Evolutionary conservation across 2,888 invertebrate species (phyloP).

Genomic region (Trichacis sp.): DNA sequence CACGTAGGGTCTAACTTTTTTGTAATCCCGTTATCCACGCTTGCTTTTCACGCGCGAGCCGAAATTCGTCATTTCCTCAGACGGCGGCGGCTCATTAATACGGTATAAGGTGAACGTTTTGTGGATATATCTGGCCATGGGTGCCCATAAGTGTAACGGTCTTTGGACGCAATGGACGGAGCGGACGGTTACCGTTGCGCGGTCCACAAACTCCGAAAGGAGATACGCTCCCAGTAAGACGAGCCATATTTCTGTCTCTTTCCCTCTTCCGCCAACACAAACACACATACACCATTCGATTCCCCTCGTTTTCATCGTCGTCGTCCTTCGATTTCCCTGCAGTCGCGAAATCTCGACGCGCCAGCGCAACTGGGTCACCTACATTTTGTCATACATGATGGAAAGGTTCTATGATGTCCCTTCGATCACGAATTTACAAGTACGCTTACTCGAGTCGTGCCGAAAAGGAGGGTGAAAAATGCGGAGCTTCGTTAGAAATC

Average conservation of each 20-base stretch:
- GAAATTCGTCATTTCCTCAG: conserved; percentile 41
- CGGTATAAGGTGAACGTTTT: conserved; percentile 37
- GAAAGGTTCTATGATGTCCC: no score
- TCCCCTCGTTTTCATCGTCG: conserved; percentile 7
- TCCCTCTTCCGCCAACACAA: conserved; percentile 25
- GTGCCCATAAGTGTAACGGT: conserved; percentile 66
- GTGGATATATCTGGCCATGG: conserved; percentile 47
- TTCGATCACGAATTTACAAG: no score
- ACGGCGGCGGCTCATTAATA: conserved; percentile 23
- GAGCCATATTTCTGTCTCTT: conserved; percentile 29
- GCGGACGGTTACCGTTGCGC: conserved; percentile 61
- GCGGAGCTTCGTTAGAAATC: no score
- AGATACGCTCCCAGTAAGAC: conserved; percentile 42
- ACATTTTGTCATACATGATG: no score
- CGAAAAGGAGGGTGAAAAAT: no score
- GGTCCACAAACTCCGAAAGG: conserved; percentile 63
- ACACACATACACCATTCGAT: neutral
- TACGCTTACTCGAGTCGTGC: no score
- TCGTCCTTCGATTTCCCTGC: neutral
- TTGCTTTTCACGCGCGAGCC: conserved; percentile 21
- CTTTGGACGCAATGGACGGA: conserved; percentile 53
- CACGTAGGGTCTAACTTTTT: no score
- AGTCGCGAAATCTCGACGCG: conserved; percentile 4
- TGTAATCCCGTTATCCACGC: no score
- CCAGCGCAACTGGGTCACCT: no score